phyloP scores from a whole-genome alignment of 2,113 vertebrate species.

The Gavia stellata region DNA sequence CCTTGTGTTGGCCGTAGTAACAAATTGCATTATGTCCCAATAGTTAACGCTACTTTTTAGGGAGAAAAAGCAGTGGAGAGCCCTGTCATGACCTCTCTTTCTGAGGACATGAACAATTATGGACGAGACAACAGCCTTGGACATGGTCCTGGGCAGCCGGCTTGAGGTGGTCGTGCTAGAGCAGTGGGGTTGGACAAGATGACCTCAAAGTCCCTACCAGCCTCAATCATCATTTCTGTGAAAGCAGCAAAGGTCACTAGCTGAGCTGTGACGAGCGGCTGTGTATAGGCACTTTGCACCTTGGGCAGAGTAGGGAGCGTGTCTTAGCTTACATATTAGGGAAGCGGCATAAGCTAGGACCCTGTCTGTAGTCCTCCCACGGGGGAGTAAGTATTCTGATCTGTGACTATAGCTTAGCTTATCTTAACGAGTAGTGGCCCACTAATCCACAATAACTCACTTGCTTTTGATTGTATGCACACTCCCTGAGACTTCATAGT shows the following conservation, averaged over 20 bases:
- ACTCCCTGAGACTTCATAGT: background rate
- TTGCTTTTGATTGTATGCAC: background rate
- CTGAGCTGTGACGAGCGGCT: background rate
- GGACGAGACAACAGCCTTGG: background rate
- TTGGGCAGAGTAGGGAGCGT: background rate
- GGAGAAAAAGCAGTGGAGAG: background rate
- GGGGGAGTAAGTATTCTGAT: background rate
- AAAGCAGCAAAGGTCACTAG: background rate
- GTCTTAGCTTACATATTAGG: background rate
- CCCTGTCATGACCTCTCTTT: background rate
- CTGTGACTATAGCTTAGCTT: background rate
- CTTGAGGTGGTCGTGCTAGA: background rate
- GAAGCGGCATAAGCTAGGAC: background rate
- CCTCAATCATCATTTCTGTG: background rate
- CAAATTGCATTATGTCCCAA: background rate
- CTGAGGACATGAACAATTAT: background rate
- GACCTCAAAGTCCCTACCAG: background rate
- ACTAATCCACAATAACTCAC: background rate
- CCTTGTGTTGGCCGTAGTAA: background rate
- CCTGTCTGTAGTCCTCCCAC: background rate
- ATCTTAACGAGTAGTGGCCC: accelerated
- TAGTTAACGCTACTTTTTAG: accelerated
- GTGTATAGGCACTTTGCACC: background rate
- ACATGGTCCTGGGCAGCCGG: background rate
- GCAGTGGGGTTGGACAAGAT: background rate